These are phyloP conservation scores for Mola mola DNA, from an alignment of 2,113 vertebrate genomes.

Conservation along the genomic window DNA sequence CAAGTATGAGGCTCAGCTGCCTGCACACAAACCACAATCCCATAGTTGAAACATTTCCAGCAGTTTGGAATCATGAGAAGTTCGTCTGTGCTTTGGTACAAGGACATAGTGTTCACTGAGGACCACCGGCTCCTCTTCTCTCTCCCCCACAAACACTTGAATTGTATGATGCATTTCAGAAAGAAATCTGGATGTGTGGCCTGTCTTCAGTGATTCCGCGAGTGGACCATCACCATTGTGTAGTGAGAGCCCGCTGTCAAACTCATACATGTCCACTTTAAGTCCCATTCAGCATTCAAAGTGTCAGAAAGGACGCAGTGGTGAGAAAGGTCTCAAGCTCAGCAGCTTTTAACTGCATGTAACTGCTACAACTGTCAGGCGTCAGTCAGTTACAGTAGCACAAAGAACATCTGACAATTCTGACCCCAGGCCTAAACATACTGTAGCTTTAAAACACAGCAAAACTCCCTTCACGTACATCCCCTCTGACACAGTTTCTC, in stretches of 20 bases:
- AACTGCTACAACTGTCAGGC: too few species aligned
- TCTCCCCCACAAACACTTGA: slow-evolving; percentile 43
- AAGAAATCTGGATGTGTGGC: background rate
- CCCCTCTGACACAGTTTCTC: too few species aligned
- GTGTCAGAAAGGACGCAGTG: slow-evolving; percentile 6
- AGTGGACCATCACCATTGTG: too few species aligned
- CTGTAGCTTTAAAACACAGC: background rate
- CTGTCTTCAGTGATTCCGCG: too few species aligned
- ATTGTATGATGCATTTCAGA: slow-evolving; percentile 61
- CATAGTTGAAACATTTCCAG: too few species aligned
- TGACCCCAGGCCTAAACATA: background rate
- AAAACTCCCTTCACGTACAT: slow-evolving; percentile 24
- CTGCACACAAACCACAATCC: too few species aligned
- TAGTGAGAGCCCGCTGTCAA: slow-evolving; percentile 5
- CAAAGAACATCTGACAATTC: slow-evolving; percentile 17
- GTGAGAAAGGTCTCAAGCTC: background rate
- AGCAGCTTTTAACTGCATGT: too few species aligned
- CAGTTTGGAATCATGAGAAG: slow-evolving; percentile 60
- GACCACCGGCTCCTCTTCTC: slow-evolving; percentile 45
- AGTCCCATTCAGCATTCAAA: background rate
- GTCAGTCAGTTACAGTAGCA: too few species aligned
- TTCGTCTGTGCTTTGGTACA: slow-evolving; percentile 61
- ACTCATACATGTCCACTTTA: slow-evolving; percentile 9
- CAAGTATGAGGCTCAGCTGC: too few species aligned
- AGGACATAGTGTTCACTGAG: slow-evolving; percentile 63